phyloP scores from a whole-genome alignment of 2,888 invertebrate species.

The Muschampia plurimacula region DNA sequence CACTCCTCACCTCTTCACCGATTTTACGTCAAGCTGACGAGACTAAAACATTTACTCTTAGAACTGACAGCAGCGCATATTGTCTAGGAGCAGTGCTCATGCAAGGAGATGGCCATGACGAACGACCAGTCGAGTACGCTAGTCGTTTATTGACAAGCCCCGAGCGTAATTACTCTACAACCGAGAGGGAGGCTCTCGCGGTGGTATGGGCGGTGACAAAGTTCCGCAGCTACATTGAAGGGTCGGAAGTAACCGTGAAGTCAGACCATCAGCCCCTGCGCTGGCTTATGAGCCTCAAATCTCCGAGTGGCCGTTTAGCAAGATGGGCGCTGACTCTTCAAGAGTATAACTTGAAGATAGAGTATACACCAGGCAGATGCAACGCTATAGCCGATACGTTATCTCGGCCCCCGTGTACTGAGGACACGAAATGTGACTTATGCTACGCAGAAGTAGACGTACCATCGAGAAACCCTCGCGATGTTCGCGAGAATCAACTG shows the following conservation, averaged over 20 bases:
- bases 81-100: not conserved
- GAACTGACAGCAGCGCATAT: not conserved
- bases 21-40: not conserved
- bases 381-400: conserved; percentile 9
- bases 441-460: not conserved
- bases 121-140: not conserved
- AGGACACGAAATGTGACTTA: not conserved
- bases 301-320: conserved; percentile 15
- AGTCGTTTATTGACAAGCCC: not conserved
- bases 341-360: conserved; percentile 2
- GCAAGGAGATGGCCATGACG: not conserved
- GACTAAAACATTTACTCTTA: not conserved
- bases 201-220: conserved; percentile 17
- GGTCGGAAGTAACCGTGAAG: conserved; percentile 1
- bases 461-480: not conserved
- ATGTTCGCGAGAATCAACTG: not conserved
- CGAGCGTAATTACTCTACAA: not conserved
- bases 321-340: conserved; percentile 16
- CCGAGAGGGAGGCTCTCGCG: not conserved
- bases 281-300: conserved; percentile 12
- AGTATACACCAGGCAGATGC: not conserved
- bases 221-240: conserved; percentile 6
- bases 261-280: conserved; percentile 17
- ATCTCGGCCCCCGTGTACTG: not conserved
- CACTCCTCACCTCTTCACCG: not conserved